These are phyloP conservation scores for Apodemia duryi DNA, from an alignment of 2,888 invertebrate genomes.

Conservation along the genomic window DNA sequence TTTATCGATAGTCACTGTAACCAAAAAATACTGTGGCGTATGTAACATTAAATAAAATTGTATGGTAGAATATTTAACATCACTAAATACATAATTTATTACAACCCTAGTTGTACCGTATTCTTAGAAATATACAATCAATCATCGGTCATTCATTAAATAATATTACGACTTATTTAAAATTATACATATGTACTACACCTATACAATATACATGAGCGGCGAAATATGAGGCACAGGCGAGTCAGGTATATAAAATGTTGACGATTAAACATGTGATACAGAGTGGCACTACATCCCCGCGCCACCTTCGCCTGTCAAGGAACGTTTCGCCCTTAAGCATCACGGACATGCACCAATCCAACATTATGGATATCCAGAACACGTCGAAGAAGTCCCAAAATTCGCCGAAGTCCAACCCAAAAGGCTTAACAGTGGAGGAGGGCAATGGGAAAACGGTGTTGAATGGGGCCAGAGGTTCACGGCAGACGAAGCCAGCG, in stretches of 20 bases:
- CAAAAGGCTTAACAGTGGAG: neutral
- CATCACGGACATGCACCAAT: conserved; percentile 10
- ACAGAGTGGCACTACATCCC: conserved; percentile 61
- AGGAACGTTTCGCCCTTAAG: conserved; percentile 16
- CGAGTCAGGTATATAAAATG: conserved; percentile 19
- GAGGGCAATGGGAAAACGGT: conserved; percentile 20
- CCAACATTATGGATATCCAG: conserved; percentile 16
- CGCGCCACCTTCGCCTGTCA: conserved; percentile 38
- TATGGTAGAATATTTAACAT: too few species aligned
- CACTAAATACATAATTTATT: too few species aligned
- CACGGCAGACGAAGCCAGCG: conserved; percentile 55
- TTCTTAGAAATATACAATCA: too few species aligned
- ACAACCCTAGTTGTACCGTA: too few species aligned
- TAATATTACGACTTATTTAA: too few species aligned
- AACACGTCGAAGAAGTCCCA: conserved; percentile 10
- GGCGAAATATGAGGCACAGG: conserved; percentile 27
- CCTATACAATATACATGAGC: conserved; percentile 17
- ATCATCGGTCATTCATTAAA: too few species aligned
- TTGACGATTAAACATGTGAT: conserved; percentile 24
- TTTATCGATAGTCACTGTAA: too few species aligned
- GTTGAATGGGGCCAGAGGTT: conserved; percentile 34
- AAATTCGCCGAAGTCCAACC: neutral
- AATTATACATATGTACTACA: neutral
- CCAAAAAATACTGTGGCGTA: too few species aligned
- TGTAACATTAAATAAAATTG: too few species aligned